Evolutionary conservation across 2,113 vertebrate species (phyloP), one percentile per base, ranked within the genome.

Genomic region (Fulica atra): DNA sequence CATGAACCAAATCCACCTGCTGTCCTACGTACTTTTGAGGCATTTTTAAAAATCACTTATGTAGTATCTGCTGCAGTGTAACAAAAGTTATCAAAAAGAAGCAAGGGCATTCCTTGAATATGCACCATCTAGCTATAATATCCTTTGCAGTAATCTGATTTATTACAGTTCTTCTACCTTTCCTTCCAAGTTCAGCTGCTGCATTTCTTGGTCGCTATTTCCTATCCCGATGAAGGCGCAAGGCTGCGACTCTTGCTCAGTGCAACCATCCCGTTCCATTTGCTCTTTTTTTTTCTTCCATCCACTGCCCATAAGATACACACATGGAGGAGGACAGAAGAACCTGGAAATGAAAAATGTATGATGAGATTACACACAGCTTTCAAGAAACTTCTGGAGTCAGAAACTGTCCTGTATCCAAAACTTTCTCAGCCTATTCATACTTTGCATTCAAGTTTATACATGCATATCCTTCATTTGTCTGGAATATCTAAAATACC

Each of bases 211-310:
- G 97, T 99, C 99, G 36, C 99, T 99, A 98, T 99, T 99, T 94
- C 99, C 99, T 96, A 99, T 99, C 88, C 99, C 99, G 89, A 99
- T 99, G 97, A 99, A 99, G 96, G 99, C 99, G 85, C 99, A 99
- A 9, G 99, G 99, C 78, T 99, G 99, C 78, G 99, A 99, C 93
- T 99, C 99, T 96, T 99, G 99, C 96, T 99, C 99, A 9, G 99
- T 98, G 98, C 99, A 99, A 96, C 99, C 99, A 92, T 99, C 99
- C 16, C 99, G 97, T 93, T 99, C 99, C 99, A 99, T 99, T 98
- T 99, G 99, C 87, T 99, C 99, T 98, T 99, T 99, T 99, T 99
- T 99, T 99, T 99, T 99, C 99, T 99, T 99, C 99, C 99, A 99
- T 89, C 99, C 99, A 81, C 99, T 99, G 95, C 99, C 99, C 99